Evolutionary conservation across 2,797 vertebrate species (phyloP), one percentile per base, ranked within the genome.

Genomic region (Propithecus perrieri): DNA sequence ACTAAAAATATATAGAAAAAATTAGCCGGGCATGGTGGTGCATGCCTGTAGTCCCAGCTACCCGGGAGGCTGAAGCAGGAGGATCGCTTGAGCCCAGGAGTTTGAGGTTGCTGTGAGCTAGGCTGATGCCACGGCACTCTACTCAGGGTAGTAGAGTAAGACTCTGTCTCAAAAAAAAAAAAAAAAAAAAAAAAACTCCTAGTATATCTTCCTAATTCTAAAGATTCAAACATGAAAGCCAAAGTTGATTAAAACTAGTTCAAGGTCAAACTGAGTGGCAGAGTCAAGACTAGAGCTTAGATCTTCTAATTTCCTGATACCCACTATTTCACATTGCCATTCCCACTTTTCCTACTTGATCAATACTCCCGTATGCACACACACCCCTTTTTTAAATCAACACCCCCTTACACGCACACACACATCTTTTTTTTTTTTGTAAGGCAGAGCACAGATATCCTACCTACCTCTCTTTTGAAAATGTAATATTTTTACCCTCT

Each of bases 401-500:
- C 4, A 33, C 20, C 33, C 18, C 7, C 46, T 28, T 43, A 1
- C 7, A 1, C 35, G 28, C 14, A 9, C 15, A 4, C 7, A 24
- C 26, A 78, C 1, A 30, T 50, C 14, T 26, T 11, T 9, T 33
- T 59, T 33, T 41, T 85, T 57, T 28, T 33, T 14, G 0, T 22
- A 59, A 91, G 46, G 18, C 6, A 20, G 33, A 43, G 15, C 20
- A 15, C 18, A 55, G 38, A 35, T 38, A 26, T 1, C n/a, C 30
- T 67, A 7, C 5, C 22, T 43, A 13, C 55, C 30, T 50, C 55
- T 92, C 86, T 43, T 43, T 72, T 55, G 24, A 92, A 93, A 94
- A 79, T 9, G 9, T n/a, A 41, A 78, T 61, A 35, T 67, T 80
- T 88, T 75, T 35, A 74, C 69, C 71, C 28, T 79, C 92, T 50